Base-by-base conservation (phyloP, 2,113 vertebrate genomes). In the Dascyllus trimaculatus region DNA sequence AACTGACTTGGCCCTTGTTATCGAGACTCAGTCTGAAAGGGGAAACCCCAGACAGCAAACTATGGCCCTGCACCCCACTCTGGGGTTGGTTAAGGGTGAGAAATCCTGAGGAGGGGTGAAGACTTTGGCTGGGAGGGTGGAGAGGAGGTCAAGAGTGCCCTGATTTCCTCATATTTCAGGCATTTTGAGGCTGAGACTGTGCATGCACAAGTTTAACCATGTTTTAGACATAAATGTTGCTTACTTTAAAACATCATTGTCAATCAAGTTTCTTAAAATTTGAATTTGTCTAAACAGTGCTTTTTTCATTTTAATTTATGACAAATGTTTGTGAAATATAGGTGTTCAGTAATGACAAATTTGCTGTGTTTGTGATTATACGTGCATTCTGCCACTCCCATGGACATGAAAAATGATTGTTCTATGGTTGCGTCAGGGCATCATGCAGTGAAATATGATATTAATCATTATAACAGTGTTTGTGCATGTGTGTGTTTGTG, bases 31-130 rank as follows among this genome's bases (percentile, higher is more conserved):
- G 72, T 53, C 40, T 89, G 85, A 92, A 89, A 91, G 80, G 86
- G 88, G 84, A 91, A 91, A 90, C 91, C 84, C 86, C 67, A 83
- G 74, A 75, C 56, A 32, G 53, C 61, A 75, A 89, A 81, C 92
- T 81, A 24, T 85, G 75, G 87, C 77, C 78, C 77, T 71, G 73
- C 72, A 69, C 82, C 82, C 74, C 58, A 53, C 82, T 71, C 58
- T 40, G 66, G 54, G 80, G 64, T 75, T 78, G 85, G 78, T 83
- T 67, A 22, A 75, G 88, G 87, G 85, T 87, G 85, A 84, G 77
- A 89, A 87, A 80, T 78, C 67, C 18, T 70, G 45, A 54, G 57
- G 35, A 54, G 73, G 87, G 84, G 71, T 64, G 72, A 89, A 45
- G 15, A 57, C 61, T 81, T 76, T 77, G 84, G 63, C 56, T 74